Percentiles rank a stretch among this genome's conserved stretches.
Conservation (phyloP, 1,140 invertebrate genomes). For the Zophobas atratus region DNA sequence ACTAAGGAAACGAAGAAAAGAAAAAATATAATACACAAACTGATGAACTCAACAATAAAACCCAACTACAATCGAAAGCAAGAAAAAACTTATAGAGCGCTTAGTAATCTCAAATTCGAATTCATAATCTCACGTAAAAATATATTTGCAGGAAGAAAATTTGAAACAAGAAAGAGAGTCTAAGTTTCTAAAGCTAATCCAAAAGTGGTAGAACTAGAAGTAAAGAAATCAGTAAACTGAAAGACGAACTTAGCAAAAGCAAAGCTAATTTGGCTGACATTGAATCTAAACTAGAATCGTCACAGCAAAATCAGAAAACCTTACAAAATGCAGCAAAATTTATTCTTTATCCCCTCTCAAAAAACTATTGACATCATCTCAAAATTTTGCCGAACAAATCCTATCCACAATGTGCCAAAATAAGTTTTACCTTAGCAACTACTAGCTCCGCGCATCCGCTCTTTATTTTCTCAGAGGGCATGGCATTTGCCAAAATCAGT, state of each 20-base stretch:
- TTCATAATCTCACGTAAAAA: neutral
- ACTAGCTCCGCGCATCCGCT: too few relatives aligned
- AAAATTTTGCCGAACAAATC: too few relatives aligned
- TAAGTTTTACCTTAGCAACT: too few relatives aligned
- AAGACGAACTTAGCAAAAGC: conserved; percentile 69
- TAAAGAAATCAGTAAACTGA: conserved; percentile 57
- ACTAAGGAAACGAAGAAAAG: conserved; percentile 71
- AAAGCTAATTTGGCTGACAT: conserved; percentile 70
- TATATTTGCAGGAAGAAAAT: conserved; percentile 59
- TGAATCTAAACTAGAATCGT: conserved; percentile 77
- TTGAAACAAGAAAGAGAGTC: conserved; percentile 59
- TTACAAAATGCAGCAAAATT: conserved; percentile 64
- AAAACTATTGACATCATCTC: too few relatives aligned
- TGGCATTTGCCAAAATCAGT: too few relatives aligned
- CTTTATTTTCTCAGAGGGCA: too few relatives aligned
- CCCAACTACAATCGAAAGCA: conserved; percentile 72
- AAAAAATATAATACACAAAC: conserved; percentile 60
- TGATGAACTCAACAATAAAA: conserved; percentile 72
- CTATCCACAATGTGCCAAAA: too few relatives aligned
- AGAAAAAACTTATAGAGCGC: conserved; percentile 74
- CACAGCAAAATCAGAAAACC: conserved; percentile 74
- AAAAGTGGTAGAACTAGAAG: conserved; percentile 52
- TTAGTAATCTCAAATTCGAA: conserved; percentile 68
- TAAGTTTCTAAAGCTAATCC: conserved; percentile 51
- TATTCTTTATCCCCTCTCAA: too few relatives aligned